Evolutionary conservation across 2,113 vertebrate species (phyloP).

Genomic region (Empidonax traillii): DNA sequence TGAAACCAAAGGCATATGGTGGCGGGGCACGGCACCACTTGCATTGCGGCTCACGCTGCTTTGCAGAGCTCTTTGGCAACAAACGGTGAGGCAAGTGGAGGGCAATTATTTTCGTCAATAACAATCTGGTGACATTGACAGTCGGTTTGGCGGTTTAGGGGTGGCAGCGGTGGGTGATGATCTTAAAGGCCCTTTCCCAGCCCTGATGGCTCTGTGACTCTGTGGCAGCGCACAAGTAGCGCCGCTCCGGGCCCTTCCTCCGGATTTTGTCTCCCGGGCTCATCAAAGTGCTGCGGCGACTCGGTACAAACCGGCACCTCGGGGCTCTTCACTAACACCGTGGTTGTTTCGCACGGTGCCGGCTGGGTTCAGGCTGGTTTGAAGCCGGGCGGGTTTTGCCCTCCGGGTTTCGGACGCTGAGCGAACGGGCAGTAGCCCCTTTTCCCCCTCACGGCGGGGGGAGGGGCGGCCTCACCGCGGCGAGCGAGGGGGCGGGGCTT

Average conservation of each 20-base stretch:
- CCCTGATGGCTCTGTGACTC: fast-evolving
- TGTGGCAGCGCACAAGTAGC: fast-evolving
- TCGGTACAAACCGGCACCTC: not conserved
- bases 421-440: not conserved
- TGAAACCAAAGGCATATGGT: not conserved
- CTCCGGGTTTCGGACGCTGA: not conserved
- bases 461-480: no score
- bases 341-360: fast-evolving
- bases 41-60: not conserved
- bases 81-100: fast-evolving
- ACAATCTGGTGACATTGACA: fast-evolving
- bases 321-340: fast-evolving
- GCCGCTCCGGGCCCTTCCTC: fast-evolving
- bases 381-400: no score
- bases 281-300: fast-evolving
- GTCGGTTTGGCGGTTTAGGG: fast-evolving
- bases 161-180: fast-evolving
- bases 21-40: not conserved
- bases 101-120: fast-evolving
- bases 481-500: not conserved
- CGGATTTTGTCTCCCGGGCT: not conserved
- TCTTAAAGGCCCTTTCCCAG: not conserved
- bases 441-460: not conserved
- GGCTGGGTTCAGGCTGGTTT: fast-evolving
- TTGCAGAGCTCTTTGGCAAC: not conserved